These are phyloP conservation scores for Metalampra italica DNA, from an alignment of 2,888 invertebrate genomes.

Conservation along the genomic window DNA sequence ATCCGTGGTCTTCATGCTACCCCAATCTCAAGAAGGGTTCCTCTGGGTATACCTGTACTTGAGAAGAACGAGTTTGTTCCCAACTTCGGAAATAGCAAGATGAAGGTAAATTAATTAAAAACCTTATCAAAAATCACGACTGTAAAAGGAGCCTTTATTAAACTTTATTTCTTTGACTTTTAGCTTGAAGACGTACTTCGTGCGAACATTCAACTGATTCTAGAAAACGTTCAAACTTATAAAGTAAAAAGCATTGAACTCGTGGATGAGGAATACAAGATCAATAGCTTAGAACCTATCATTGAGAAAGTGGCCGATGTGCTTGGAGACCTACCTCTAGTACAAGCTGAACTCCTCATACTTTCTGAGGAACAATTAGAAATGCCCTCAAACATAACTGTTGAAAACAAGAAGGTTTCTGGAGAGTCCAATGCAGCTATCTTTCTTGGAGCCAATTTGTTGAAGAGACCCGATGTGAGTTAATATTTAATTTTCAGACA, in stretches of 20 bases:
- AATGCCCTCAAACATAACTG: slow-evolving; percentile 69
- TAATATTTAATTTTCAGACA: no score
- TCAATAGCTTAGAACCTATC: slow-evolving; percentile 64
- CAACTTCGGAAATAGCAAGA: slow-evolving; percentile 67
- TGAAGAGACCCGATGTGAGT: slow-evolving; percentile 69
- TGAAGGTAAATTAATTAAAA: slow-evolving; percentile 41
- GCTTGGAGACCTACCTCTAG: slow-evolving; percentile 82
- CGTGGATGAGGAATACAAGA: slow-evolving; percentile 70
- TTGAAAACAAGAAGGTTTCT: slow-evolving; percentile 81
- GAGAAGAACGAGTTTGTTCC: slow-evolving; percentile 87
- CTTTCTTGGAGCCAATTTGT: slow-evolving; percentile 71
- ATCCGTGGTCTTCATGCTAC: slow-evolving; percentile 87
- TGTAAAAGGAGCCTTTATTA: neutral
- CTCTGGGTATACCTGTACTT: slow-evolving; percentile 85
- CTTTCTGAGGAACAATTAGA: slow-evolving; percentile 70
- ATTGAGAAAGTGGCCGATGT: slow-evolving; percentile 77
- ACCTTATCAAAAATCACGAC: no score
- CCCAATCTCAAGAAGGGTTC: slow-evolving; percentile 83
- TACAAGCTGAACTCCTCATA: slow-evolving; percentile 82
- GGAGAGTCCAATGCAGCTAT: slow-evolving; percentile 72
- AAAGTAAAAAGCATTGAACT: slow-evolving; percentile 81
- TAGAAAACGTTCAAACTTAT: slow-evolving; percentile 83
- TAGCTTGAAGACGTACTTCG: slow-evolving; percentile 77
- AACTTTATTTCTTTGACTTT: neutral
- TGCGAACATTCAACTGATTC: slow-evolving; percentile 81